Evolutionary conservation across 2,113 vertebrate species (phyloP).

Genomic region (Empidonax traillii): DNA sequence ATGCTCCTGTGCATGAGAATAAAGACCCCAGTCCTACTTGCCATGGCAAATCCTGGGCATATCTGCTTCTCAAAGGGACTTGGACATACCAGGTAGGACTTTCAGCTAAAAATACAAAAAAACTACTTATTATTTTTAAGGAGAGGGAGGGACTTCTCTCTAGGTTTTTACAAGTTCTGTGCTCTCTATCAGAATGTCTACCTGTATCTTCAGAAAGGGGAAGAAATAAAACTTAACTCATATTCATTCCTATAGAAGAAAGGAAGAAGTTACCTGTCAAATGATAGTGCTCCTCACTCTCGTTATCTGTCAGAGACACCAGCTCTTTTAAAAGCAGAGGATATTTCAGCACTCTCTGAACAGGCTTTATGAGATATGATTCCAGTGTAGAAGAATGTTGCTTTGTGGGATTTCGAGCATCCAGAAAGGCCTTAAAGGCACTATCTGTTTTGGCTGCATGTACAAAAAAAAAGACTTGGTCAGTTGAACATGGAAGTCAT

Average conservation of each 20-base stretch:
- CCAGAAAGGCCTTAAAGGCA: conserved; percentile 93
- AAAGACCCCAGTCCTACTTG: not conserved
- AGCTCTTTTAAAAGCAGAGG: conserved; percentile 93
- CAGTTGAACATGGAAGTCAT: not conserved
- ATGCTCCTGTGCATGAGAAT: not conserved
- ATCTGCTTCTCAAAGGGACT: not conserved
- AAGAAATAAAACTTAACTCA: not conserved
- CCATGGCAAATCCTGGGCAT: not conserved
- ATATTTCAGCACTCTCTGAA: conserved; percentile 97
- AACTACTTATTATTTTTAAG: not conserved
- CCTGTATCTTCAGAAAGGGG: not conserved
- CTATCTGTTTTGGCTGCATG: conserved; percentile 88
- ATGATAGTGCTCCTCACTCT: conserved; percentile 97
- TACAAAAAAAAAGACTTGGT: not conserved
- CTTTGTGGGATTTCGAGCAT: conserved; percentile 91
- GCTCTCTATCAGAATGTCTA: not conserved
- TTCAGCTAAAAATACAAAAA: not conserved
- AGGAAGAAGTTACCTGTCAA: conserved; percentile 81
- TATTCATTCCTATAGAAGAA: not conserved
- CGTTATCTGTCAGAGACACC: conserved; percentile 90
- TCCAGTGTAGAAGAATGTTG: conserved; percentile 96
- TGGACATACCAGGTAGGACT: not conserved
- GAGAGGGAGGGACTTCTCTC: not conserved
- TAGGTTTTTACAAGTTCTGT: not conserved
- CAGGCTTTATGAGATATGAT: conserved; percentile 97